Conservation (phyloP, 2,888 invertebrate genomes). For the Lacanobia oleracea region DNA sequence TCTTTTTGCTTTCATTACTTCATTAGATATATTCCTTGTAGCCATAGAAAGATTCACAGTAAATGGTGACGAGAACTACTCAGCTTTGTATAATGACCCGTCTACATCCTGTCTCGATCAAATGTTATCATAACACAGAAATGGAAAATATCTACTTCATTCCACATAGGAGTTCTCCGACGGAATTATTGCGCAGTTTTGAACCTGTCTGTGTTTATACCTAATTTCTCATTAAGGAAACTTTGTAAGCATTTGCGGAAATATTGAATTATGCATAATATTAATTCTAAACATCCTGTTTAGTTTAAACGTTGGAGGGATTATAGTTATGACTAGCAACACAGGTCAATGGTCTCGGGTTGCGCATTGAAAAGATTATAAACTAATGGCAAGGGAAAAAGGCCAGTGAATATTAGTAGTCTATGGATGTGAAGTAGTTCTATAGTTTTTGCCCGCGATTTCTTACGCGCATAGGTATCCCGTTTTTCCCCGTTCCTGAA, state of each 20-base stretch:
- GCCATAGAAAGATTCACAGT: conserved; percentile 12
- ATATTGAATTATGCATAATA: conserved; percentile 36
- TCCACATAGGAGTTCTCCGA: not conserved
- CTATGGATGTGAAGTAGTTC: not conserved
- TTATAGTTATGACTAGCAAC: conserved; percentile 35
- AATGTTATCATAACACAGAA: conserved; percentile 45
- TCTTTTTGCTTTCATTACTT: not conserved
- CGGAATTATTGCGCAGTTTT: not conserved
- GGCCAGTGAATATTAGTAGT: not conserved
- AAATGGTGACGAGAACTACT: not conserved
- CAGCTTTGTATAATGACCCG: conserved; percentile 11
- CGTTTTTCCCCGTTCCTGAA: too few species aligned
- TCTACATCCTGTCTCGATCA: conserved; percentile 26
- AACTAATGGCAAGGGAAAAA: not conserved
- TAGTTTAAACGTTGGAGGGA: conserved; percentile 7
- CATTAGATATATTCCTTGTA: not conserved
- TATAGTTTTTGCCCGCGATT: too few species aligned
- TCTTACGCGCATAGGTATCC: too few species aligned
- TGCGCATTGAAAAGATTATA: not conserved
- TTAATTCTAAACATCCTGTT: conserved; percentile 48
- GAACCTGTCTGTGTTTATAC: conserved; percentile 8
- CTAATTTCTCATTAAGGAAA: conserved; percentile 27
- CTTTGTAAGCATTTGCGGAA: conserved; percentile 41
- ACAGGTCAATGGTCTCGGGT: conserved; percentile 24
- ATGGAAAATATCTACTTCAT: conserved; percentile 16